Evolutionary conservation across 2,888 invertebrate species (phyloP).

Genomic region (Criorhina ranunculi): DNA sequence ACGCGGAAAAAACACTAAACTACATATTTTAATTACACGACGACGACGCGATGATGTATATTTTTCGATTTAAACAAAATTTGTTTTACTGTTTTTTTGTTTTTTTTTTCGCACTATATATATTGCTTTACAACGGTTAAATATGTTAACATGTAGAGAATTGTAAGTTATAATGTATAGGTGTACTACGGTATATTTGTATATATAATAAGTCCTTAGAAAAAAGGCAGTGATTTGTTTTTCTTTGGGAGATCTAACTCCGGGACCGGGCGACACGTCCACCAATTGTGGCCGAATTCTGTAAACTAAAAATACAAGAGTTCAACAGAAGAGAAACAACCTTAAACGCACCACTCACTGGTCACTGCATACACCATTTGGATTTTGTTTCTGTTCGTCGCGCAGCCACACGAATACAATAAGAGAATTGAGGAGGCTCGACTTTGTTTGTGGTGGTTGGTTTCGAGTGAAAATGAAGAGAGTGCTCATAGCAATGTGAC

Average conservation of each 20-base stretch:
- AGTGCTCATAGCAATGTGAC: constrained; percentile 16
- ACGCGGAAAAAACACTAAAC: constrained; percentile 21
- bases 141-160: constrained; percentile 55
- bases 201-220: constrained; percentile 71
- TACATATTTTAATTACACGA: constrained; percentile 32
- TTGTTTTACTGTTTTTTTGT: constrained; percentile 44
- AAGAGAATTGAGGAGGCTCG: constrained; percentile 41
- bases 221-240: constrained; percentile 76
- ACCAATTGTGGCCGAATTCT: constrained; percentile 75
- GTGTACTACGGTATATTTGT: constrained; percentile 68
- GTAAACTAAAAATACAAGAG: constrained; percentile 75
- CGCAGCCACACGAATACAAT: neutral
- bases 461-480: constrained; percentile 9
- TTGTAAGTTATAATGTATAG: constrained; percentile 55
- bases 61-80: constrained; percentile 32
- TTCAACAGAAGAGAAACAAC: constrained; percentile 50
- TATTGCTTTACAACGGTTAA: constrained; percentile 38
- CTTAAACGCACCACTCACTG: neutral
- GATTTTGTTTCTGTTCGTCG: neutral
- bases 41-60: constrained; percentile 41
- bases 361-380: too few relatives aligned
- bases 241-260: constrained; percentile 69
- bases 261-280: constrained; percentile 77
- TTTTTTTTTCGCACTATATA: constrained; percentile 29
- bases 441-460: constrained; percentile 12